A percentile compares a stretch with the other conserved stretches of the same genome.
These are phyloP conservation scores for Chloropsis hardwickii DNA, from an alignment of 2,113 vertebrate species.

Conservation along the genomic window DNA sequence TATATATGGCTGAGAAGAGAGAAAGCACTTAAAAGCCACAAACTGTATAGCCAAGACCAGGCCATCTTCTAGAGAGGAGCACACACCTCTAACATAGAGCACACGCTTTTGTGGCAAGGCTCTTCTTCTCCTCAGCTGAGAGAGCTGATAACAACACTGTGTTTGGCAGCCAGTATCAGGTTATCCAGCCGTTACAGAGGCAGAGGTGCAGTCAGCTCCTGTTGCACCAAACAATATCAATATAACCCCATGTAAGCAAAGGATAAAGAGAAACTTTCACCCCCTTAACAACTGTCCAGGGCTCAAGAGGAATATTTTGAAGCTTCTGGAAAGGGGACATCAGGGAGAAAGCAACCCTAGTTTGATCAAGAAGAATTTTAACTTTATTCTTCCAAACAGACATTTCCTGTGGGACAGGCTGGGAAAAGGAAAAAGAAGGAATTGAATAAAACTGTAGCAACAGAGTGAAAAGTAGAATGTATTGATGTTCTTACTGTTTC, in stretches of 20 bases:
- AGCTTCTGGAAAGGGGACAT: not conserved
- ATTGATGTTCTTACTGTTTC: constrained; percentile 78
- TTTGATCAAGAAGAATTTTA: not conserved
- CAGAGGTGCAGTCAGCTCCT: not conserved
- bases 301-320: not conserved
- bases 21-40: not conserved
- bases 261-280: not conserved
- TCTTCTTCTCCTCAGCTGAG: not conserved
- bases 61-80: not conserved
- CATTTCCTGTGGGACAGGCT: not conserved
- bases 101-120: not conserved
- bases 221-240: not conserved
- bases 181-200: not conserved
- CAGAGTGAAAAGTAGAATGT: not conserved
- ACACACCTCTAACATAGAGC: not conserved
- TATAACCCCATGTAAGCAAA: not conserved
- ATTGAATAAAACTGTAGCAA: not conserved
- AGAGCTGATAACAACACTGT: not conserved
- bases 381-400: not conserved
- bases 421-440: not conserved
- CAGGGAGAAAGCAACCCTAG: not conserved
- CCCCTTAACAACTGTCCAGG: not conserved
- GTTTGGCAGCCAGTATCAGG: not conserved
- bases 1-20: not conserved
- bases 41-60: not conserved